Evolutionary conservation across 2,888 invertebrate genomes (phyloP).

Genomic region (Magallana nippona): DNA sequence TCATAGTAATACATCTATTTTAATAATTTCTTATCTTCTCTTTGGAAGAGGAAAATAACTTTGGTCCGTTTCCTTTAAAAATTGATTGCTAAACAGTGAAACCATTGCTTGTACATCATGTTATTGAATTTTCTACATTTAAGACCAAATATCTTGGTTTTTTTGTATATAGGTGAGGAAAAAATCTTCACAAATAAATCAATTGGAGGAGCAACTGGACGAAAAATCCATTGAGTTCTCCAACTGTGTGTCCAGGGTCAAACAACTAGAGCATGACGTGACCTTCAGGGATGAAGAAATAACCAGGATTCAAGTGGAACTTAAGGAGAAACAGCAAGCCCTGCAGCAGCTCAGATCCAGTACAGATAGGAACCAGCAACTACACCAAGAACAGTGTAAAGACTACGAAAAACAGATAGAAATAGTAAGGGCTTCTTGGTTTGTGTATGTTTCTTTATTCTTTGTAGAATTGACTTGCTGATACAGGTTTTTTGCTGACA

Average conservation of each 20-base stretch:
- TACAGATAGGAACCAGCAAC: conserved; percentile 60
- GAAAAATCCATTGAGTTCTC: conserved; percentile 69
- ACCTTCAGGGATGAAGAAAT: conserved; percentile 56
- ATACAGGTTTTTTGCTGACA: too few species aligned
- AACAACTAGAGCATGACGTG: conserved; percentile 68
- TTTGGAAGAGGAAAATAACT: too few species aligned
- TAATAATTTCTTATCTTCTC: neutral
- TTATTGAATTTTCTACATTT: too few species aligned
- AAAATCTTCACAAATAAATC: conserved; percentile 65
- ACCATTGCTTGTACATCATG: too few species aligned
- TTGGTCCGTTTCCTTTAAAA: too few species aligned
- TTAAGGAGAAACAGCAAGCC: conserved; percentile 58
- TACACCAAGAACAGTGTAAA: conserved; percentile 69
- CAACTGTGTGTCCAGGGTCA: conserved; percentile 61
- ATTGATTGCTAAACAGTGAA: too few species aligned
- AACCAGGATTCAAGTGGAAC: conserved; percentile 58
- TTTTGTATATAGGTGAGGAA: conserved; percentile 63
- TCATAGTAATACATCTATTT: neutral
- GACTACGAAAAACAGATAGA: conserved; percentile 74
- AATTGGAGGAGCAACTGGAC: conserved; percentile 68
- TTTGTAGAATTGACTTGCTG: too few species aligned
- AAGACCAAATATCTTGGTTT: neutral
- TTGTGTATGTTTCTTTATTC: too few species aligned
- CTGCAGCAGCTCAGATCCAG: conserved; percentile 51
- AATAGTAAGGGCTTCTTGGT: conserved; percentile 60